These are phyloP conservation scores for Volucella bombylans DNA, from an alignment of 2,888 invertebrate genomes.

Conservation along the genomic window DNA sequence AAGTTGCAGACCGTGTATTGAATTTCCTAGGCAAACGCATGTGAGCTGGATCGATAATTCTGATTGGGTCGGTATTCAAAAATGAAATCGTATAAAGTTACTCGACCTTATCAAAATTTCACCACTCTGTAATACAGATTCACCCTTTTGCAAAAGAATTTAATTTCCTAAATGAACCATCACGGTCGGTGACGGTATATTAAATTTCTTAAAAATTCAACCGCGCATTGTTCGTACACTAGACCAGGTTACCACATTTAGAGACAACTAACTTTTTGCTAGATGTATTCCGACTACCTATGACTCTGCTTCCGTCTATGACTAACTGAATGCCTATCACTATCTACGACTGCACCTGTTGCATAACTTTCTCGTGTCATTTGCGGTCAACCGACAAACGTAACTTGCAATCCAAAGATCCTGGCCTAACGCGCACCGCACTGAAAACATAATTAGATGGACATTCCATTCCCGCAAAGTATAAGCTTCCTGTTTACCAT, in stretches of 20 bases:
- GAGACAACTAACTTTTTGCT: conserved; percentile 23
- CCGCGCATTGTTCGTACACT: conserved; percentile 31
- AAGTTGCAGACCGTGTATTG: conserved; percentile 39
- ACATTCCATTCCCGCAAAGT: conserved; percentile 60
- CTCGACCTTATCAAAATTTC: no score
- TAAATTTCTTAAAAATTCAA: conserved; percentile 57
- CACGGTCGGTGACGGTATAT: conserved; percentile 1
- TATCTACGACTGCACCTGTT: conserved; percentile 64
- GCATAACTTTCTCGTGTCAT: conserved; percentile 66
- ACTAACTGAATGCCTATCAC: no score
- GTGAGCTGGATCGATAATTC: conserved; percentile 43
- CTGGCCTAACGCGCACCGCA: conserved; percentile 30
- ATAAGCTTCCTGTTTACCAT: conserved; percentile 67
- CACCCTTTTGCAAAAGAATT: no score
- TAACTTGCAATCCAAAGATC: conserved; percentile 20
- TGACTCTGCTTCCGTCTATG: neutral
- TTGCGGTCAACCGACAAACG: conserved; percentile 53
- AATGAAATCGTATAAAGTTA: no score
- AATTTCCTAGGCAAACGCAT: conserved; percentile 30
- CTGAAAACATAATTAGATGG: conserved; percentile 72
- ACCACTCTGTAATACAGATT: no score
- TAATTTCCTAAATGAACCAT: neutral
- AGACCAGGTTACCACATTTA: neutral
- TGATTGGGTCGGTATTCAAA: neutral
- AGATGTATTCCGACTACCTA: neutral